Conservation (phyloP, 35 echinoderm and acorn worm genomes). For the Apostichopus japonicus region DNA sequence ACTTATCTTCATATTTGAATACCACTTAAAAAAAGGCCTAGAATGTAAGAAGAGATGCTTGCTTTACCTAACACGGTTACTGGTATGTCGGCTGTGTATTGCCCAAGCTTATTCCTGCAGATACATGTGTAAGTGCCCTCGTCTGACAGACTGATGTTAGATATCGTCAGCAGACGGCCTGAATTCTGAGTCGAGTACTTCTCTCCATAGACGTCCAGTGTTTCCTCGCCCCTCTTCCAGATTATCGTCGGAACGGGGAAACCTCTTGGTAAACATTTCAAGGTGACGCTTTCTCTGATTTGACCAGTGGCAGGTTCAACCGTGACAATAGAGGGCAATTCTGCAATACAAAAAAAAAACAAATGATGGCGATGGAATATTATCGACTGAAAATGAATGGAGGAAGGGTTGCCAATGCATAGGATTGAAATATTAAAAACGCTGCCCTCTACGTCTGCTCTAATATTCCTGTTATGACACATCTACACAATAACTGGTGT, state of each 20-base stretch:
- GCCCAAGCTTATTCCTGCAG: conserved; percentile 66
- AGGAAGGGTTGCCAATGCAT: too few species aligned
- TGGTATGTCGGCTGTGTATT: conserved; percentile 36
- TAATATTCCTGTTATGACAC: too few species aligned
- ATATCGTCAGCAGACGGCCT: background rate
- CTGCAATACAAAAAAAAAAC: conserved; percentile 46
- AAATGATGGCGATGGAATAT: too few species aligned
- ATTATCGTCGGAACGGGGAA: conserved; percentile 58
- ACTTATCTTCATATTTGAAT: too few species aligned
- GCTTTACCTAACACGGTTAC: conserved; percentile 76
- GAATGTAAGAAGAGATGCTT: background rate
- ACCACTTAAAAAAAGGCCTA: too few species aligned
- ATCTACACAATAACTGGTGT: too few species aligned
- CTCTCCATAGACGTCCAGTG: background rate
- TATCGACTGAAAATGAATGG: too few species aligned
- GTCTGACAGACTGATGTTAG: conserved; percentile 41
- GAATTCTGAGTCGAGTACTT: background rate
- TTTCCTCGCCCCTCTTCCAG: conserved; percentile 48
- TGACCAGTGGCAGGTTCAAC: conserved; percentile 9
- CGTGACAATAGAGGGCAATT: conserved; percentile 67
- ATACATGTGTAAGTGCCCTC: conserved; percentile 70
- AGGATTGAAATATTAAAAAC: too few species aligned
- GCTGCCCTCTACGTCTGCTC: too few species aligned
- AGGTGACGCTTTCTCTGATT: conserved; percentile 47
- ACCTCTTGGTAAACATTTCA: conserved; percentile 65